phyloP scores from a whole-genome alignment of 2,113 vertebrate species.

The Caranx ignobilis region DNA sequence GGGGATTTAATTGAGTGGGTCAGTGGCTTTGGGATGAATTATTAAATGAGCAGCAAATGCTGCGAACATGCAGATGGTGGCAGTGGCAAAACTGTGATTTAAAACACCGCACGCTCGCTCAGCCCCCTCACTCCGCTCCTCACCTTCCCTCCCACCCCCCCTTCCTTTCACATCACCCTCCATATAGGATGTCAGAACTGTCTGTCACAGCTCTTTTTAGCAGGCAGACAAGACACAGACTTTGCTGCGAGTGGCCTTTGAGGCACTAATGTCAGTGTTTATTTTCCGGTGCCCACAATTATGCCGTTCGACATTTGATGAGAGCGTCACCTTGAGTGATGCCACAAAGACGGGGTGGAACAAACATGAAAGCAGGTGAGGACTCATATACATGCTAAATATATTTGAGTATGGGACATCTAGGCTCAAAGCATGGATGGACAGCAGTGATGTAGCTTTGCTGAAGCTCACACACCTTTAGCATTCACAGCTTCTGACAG shows the following conservation, averaged over 20 bases:
- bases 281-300: slow-evolving; percentile 69
- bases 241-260: slow-evolving; percentile 63
- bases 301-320: slow-evolving; percentile 56
- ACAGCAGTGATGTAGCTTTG: slow-evolving; percentile 39
- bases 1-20: slow-evolving; percentile 83
- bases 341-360: slow-evolving; percentile 38
- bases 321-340: slow-evolving; percentile 65
- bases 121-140: slow-evolving; percentile 12
- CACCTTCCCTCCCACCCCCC: not conserved
- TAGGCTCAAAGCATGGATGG: slow-evolving; percentile 29
- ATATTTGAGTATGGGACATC: slow-evolving; percentile 54
- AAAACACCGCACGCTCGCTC: slow-evolving; percentile 38
- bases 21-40: slow-evolving; percentile 76
- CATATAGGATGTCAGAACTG: slow-evolving; percentile 66
- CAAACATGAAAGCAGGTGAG: slow-evolving; percentile 57
- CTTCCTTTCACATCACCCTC: slow-evolving; percentile 33
- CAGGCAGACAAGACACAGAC: slow-evolving; percentile 63
- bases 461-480: slow-evolving; percentile 33
- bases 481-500: slow-evolving; percentile 50
- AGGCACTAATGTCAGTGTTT: slow-evolving; percentile 72
- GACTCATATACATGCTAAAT: slow-evolving; percentile 30
- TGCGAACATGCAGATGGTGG: slow-evolving; percentile 35
- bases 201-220: slow-evolving; percentile 70
- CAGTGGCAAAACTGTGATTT: slow-evolving; percentile 53
- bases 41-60: slow-evolving; percentile 77